Conservation (phyloP, 2,113 vertebrate genomes). For the Sigmodon hispidus region DNA sequence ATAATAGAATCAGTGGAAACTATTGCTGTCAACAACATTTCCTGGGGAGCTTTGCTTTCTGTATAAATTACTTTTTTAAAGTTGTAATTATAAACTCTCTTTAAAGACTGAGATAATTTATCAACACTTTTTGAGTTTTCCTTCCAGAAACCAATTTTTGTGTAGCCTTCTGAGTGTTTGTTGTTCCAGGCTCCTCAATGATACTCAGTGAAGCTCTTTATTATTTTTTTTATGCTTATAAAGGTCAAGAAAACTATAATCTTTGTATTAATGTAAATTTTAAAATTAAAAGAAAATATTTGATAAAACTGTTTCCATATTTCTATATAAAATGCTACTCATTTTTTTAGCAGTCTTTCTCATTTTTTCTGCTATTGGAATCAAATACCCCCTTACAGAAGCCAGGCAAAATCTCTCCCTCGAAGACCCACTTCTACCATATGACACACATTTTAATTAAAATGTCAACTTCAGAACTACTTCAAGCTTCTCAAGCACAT, state of each 20-base stretch:
- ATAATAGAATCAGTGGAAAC: conserved; percentile 6
- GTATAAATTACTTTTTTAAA: conserved; percentile 59
- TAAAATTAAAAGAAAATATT: background rate
- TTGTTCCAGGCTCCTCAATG: background rate
- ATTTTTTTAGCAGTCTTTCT: background rate
- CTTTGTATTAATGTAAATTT: background rate
- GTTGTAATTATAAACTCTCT: conserved; percentile 26
- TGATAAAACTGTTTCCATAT: background rate
- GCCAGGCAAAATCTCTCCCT: too few relatives aligned
- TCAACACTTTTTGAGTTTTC: background rate
- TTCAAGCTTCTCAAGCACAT: background rate
- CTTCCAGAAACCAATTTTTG: background rate
- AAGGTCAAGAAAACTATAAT: background rate
- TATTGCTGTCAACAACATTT: conserved; percentile 53
- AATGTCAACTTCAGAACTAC: background rate
- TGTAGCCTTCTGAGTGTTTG: background rate
- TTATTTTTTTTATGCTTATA: background rate
- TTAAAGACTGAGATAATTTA: conserved; percentile 8
- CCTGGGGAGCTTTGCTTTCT: conserved; percentile 41
- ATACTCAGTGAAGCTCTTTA: background rate
- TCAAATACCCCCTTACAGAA: background rate
- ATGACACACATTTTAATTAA: background rate
- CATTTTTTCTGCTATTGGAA: background rate
- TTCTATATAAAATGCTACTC: background rate
- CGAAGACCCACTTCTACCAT: too few relatives aligned